phyloP scores from a whole-genome alignment of 2,797 vertebrate genomes.

The Acrossocheilus wenchowensis region DNA sequence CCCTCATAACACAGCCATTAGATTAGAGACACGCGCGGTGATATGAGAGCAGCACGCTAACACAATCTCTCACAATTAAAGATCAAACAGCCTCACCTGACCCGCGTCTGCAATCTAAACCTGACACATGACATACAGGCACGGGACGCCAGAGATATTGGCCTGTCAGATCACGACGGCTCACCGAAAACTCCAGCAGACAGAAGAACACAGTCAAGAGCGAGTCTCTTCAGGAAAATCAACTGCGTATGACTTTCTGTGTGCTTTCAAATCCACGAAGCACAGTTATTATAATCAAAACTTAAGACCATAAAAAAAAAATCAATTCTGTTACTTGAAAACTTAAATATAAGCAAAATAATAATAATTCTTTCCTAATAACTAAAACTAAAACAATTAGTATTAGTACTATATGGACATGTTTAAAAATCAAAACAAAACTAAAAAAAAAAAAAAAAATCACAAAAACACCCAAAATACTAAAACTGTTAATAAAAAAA shows the following conservation, averaged over 20 bases:
- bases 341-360: no score
- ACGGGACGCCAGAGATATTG: slow-evolving; percentile 31
- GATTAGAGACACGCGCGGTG: slow-evolving; percentile 44
- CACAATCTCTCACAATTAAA: slow-evolving; percentile 58
- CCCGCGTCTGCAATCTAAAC: background rate
- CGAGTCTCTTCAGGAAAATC: slow-evolving; percentile 5
- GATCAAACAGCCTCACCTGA: slow-evolving; percentile 43
- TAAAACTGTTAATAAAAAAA: no score
- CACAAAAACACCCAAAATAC: background rate
- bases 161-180: slow-evolving; percentile 25
- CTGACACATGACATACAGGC: background rate
- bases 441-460: no score
- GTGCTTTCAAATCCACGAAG: background rate
- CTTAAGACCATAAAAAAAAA: no score
- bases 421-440: no score
- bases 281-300: no score
- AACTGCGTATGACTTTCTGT: slow-evolving; percentile 31
- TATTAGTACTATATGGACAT: background rate
- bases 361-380: background rate
- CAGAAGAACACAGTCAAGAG: background rate
- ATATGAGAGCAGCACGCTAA: slow-evolving; percentile 35
- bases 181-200: slow-evolving; percentile 3
- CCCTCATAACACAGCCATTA: slow-evolving; percentile 52
- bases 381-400: background rate
- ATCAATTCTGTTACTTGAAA: no score